Base-by-base conservation (phyloP, 1,140 invertebrate genomes). In the Formica exsecta region DNA sequence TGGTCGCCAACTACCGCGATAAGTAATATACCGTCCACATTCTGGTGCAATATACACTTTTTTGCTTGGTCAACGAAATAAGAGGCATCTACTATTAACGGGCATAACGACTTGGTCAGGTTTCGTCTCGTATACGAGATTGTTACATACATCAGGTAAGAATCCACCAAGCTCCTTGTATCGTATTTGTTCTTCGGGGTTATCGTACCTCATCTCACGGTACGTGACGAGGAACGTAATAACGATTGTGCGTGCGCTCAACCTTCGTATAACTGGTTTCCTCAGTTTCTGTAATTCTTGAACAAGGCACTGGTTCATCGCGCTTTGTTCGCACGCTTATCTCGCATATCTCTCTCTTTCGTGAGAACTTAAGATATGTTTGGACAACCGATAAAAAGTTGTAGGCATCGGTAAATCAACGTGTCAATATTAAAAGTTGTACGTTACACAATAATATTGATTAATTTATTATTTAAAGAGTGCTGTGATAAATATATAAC, bases 191-290 rank as follows among this genome's bases (percentile, higher is more conserved):
- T 92, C 89, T 91, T 91, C 80, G 90, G 90, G 90, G 93, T 93
- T 93, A 93, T 93, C 92, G 90, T 91, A 92, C 89, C 89, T 90
- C 92, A 93, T 93, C 92, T 93, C 90, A 86, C 87, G 85, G 88
- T 93, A 93, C 92, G 92, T 93, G 92, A 93, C 91, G 92, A 92
- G 92, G 83, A 90, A 93, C 90, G 89, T 93, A 93, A 93, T 93
- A 93, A 93, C 89, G 90, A 93, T 93, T 87, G 88, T 88, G 89
- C 86, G 66, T 81, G 76, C 68, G 79, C 79, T 86, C 87, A 86
- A 86, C 89, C 88, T 92, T 92, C 88, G 91, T 90, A 51, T 19
- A 93, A 92, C 92, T 92, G 91, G 92, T 93, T 93, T 87, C 87
- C 91, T 90, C 86, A 79, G 90, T 92, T 93, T 93, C 92, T 93